Evolutionary conservation across 2,797 vertebrate genomes (phyloP), one percentile per base, ranked within the genome.

Genomic region (Premnoplex brunnescens): DNA sequence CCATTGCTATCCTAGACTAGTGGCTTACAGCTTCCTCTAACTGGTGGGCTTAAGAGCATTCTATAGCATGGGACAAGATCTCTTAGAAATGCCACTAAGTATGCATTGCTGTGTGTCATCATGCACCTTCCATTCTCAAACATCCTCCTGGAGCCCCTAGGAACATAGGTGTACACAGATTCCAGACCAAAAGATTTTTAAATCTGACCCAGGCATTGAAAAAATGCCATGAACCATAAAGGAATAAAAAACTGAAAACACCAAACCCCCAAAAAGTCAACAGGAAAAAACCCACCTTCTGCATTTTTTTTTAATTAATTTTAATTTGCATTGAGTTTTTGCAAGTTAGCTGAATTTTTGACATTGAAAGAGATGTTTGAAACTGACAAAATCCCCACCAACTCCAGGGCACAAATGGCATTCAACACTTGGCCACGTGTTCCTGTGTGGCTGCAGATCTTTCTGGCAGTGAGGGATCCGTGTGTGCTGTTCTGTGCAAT

Each of bases 221-320:
- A 36, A 66, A 69, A 68, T 22, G 23, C 7, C 28, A 44, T 24
- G 7, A 60, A 59, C 37, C 0, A 2, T 59, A 66, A 51, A 34
- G 18, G 3, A 4, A 19, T 36, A 37, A 43, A 34, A 30, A 22
- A 22, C 30, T 22, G 2, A 1, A 8, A 2, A 5, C 12, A 13
- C 22, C 4, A 51, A 26, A 6, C 0, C 11, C n/a, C 11, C 8
- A 7, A 7, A 23, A 62, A 39, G 14, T 2, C 12, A 51, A 32
- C 12, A 66, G 52, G 52, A 20, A 13, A 12, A 55, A 84, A 37
- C 0, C 3, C 1, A 43, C 8, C 9, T 4, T 24, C 28, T 37
- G 22, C 28, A 63, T 68, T 13, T 16, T 14, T 34, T 12, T 36
- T 19, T 51, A n/a, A n/a, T 20, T 39, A 28, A 52, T 14, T 14